phyloP scores from a whole-genome alignment of 2,113 vertebrate genomes.

The Hystrix brachyura region DNA sequence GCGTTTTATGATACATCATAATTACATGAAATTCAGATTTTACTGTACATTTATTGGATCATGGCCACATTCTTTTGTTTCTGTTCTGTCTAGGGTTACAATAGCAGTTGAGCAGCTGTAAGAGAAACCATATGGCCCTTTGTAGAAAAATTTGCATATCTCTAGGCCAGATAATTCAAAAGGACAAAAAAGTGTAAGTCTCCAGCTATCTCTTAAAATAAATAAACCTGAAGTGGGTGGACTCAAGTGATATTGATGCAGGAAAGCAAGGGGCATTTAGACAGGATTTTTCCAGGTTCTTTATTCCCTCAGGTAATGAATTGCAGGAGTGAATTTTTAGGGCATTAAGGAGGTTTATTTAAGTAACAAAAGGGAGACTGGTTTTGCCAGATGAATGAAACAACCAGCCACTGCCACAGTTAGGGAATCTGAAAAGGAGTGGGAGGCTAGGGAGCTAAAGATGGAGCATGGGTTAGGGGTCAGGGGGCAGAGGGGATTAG shows the following conservation, averaged over 20 bases:
- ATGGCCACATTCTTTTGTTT: background rate
- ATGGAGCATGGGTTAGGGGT: no score
- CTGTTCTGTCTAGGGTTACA: background rate
- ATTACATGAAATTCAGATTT: constrained; percentile 41
- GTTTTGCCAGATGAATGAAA: no score
- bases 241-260: background rate
- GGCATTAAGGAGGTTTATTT: no score
- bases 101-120: background rate
- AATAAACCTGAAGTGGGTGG: background rate
- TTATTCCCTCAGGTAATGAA: no score
- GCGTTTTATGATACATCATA: constrained; percentile 11
- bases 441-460: no score
- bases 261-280: no score
- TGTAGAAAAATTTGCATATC: background rate
- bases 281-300: no score
- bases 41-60: background rate
- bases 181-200: background rate
- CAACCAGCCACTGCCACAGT: no score
- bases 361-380: no score
- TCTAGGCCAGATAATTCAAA: constrained; percentile 25
- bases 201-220: background rate
- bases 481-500: no score
- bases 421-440: no score
- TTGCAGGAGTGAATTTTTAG: no score
- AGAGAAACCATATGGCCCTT: background rate